Evolutionary conservation across 1,140 invertebrate species (phyloP).

Genomic region (Rhizoglyphus robini): DNA sequence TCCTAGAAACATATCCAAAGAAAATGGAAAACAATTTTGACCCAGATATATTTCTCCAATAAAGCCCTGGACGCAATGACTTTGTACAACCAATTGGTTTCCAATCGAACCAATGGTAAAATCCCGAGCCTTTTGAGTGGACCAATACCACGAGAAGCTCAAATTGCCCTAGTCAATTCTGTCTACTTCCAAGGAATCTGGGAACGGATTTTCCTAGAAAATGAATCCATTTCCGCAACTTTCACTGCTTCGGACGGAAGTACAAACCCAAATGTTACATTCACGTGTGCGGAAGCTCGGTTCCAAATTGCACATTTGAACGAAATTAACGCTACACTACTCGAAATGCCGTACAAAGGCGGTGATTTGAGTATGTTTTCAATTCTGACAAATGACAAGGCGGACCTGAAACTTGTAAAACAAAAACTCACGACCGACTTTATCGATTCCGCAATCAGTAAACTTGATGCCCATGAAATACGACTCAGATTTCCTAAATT

Average conservation of each 20-base stretch:
- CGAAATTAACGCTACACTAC: slow-evolving; percentile 11
- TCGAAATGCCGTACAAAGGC: slow-evolving; percentile 48
- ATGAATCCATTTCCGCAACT: slow-evolving; percentile 40
- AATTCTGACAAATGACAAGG: slow-evolving; percentile 28
- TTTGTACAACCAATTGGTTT: slow-evolving; percentile 63
- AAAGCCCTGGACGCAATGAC: slow-evolving; percentile 42
- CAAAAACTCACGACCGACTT: not conserved
- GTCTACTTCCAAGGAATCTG: slow-evolving; percentile 74
- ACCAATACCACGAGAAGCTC: slow-evolving; percentile 41
- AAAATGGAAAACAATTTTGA: too few relatives aligned
- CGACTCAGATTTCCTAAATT: slow-evolving; percentile 67
- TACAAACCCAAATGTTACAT: not conserved
- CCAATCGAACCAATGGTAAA: slow-evolving; percentile 51
- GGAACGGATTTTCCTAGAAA: slow-evolving; percentile 50
- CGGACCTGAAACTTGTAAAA: not conserved
- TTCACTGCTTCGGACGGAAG: slow-evolving; percentile 43
- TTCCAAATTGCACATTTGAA: not conserved
- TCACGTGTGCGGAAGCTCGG: not conserved
- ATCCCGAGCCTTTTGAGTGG: slow-evolving; percentile 49
- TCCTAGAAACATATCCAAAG: not conserved
- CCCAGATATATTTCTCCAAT: slow-evolving; percentile 44
- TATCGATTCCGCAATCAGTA: not conserved
- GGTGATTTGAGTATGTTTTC: slow-evolving; percentile 32
- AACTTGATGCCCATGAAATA: slow-evolving; percentile 33
- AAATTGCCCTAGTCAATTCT: slow-evolving; percentile 60